Conservation (phyloP, 2,888 invertebrate genomes). For the Leptopterna dolabrata region DNA sequence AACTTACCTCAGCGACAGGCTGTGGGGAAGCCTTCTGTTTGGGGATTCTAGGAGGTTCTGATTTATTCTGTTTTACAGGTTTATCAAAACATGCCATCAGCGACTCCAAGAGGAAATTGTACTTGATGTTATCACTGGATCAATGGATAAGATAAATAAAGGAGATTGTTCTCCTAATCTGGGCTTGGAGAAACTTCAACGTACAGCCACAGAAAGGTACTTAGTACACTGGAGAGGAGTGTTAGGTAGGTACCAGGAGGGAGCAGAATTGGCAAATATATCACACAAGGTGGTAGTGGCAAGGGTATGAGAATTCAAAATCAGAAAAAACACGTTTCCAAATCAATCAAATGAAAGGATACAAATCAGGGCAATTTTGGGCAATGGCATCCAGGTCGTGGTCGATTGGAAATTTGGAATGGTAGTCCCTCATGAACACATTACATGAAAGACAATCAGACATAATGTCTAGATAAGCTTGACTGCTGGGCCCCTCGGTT, state of each 20-base stretch:
- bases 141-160: neutral
- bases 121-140: conserved; percentile 44
- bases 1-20: neutral
- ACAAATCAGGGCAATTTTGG: conserved; percentile 76
- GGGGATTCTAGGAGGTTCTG: neutral
- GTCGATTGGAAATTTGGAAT: conserved; percentile 74
- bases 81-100: conserved; percentile 36
- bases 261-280: too few relatives aligned
- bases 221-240: too few relatives aligned
- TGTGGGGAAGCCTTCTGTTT: neutral
- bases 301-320: too few relatives aligned
- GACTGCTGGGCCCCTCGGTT: conserved; percentile 63
- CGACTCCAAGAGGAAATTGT: conserved; percentile 48
- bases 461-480: conserved; percentile 68
- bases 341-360: conserved; percentile 68
- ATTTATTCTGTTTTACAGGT: neutral
- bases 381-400: conserved; percentile 75
- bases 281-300: too few relatives aligned
- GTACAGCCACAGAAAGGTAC: too few relatives aligned
- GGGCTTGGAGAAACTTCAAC: too few relatives aligned
- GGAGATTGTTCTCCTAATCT: too few relatives aligned
- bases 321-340: neutral
- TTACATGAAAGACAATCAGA: conserved; percentile 70
- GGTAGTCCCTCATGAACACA: conserved; percentile 77
- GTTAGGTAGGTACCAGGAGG: too few relatives aligned